phyloP scores from a whole-genome alignment of 2,888 invertebrate species.

The Synanthedon tipuliformis region DNA sequence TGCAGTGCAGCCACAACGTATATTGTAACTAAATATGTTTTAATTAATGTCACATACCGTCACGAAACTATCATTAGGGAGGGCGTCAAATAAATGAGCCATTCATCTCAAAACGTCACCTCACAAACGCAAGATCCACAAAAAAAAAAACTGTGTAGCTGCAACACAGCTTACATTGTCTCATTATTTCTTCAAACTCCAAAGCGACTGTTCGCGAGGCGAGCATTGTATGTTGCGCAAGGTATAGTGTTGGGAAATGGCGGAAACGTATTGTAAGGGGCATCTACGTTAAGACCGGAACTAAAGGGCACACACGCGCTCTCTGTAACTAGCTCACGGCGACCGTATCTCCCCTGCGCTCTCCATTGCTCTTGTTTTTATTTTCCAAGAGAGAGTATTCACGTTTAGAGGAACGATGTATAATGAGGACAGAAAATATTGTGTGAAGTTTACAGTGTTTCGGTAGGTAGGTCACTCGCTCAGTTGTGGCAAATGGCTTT shows the following conservation, averaged over 20 bases:
- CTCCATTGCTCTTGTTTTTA: neutral
- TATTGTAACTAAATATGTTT: conserved; percentile 4
- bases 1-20: too few relatives aligned
- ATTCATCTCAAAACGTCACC: conserved; percentile 5
- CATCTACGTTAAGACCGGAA: neutral
- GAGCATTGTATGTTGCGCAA: conserved; percentile 37
- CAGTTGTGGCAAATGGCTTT: conserved; percentile 27
- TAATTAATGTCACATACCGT: conserved; percentile 9
- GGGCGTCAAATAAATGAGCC: conserved; percentile 18
- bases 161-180: conserved; percentile 29
- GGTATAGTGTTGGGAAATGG: conserved; percentile 24
- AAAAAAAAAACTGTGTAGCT: conserved; percentile 6
- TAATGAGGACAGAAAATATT: neutral
- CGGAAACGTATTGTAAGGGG: neutral
- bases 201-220: conserved; percentile 18
- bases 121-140: neutral
- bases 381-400: neutral
- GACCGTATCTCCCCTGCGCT: neutral
- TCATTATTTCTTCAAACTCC: conserved; percentile 13
- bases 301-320: neutral
- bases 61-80: conserved; percentile 32
- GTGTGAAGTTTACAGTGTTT: neutral
- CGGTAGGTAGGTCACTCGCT: conserved; percentile 13
- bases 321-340: neutral
- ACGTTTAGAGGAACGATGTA: conserved; percentile 15